Conservation (phyloP, 2,888 invertebrate genomes). For the Platerodrilus igneus region DNA sequence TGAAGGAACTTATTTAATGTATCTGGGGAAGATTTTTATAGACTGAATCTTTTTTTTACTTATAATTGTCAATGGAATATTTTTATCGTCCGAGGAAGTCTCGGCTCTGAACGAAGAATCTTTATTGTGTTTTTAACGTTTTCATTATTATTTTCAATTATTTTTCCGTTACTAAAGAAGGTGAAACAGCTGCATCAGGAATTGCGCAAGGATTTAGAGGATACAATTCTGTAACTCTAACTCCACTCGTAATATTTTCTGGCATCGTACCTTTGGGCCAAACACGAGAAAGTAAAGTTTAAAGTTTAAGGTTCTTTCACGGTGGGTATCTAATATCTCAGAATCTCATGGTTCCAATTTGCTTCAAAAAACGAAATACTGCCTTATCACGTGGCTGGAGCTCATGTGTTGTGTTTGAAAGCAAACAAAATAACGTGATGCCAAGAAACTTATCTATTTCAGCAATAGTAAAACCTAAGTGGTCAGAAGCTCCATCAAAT, state of each 20-base stretch:
- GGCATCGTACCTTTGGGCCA: conserved; percentile 21
- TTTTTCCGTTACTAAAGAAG: conserved; percentile 1
- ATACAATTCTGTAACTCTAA: conserved; percentile 27
- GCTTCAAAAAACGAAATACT: conserved; percentile 35
- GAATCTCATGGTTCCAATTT: conserved; percentile 38
- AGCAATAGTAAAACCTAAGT: conserved; percentile 33
- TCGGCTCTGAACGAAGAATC: no score
- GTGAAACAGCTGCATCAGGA: conserved; percentile 1
- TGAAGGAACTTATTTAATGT: no score
- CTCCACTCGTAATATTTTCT: conserved; percentile 28
- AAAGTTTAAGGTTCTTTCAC: conserved; percentile 31
- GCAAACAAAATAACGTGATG: conserved; percentile 37
- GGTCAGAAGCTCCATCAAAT: conserved; percentile 35
- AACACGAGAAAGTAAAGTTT: conserved; percentile 23
- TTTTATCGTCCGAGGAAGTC: no score
- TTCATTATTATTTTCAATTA: no score
- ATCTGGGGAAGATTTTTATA: no score
- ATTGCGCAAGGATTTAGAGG: conserved; percentile 13
- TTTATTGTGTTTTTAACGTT: no score
- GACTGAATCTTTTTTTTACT: no score
- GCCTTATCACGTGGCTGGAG: conserved; percentile 39
- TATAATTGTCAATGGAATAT: no score
- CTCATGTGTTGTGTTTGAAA: conserved; percentile 40
- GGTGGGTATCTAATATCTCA: conserved; percentile 32
- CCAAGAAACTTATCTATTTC: conserved; percentile 31